Base-by-base conservation (phyloP, 2,888 invertebrate species). In the Acanthococcus lagerstroemiae region DNA sequence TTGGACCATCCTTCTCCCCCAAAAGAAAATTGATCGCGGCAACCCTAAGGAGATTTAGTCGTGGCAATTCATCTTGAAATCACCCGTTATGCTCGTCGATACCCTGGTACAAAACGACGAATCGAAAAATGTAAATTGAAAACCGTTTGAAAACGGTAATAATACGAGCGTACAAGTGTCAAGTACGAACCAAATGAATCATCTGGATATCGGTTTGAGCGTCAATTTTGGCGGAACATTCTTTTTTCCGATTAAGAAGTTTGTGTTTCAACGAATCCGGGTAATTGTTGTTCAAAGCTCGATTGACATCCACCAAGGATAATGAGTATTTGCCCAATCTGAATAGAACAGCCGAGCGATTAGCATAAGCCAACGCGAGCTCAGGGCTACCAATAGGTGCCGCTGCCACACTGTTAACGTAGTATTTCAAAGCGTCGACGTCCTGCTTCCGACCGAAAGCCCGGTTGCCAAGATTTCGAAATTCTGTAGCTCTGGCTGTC, bases 291-390 rank as follows among this genome's bases (percentile, higher is more conserved):
- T 17, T 77, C 15, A 86, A 74, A 0, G 86, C 85, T 65, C 81
- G 72, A 19, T 81, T 76, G 27, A 86, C 81, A 74, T 88, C 87
- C 67, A 77, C 74, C 21, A 87, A 71, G 71, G 85, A 84, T 75
- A 84, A 85, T 78, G 83, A 73, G 75, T 79, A 85, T 72, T 79
- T 78, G 67, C 80, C 78, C 73, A 84, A 73, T 71, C 82, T 78
- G 71, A 83, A 79, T 52, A 84, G 77, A 5, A 83, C 81, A 22
- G 86, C 86, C 5, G 87, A 86, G 73, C 87, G 79, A 72, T 87
- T 87, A 0, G 84, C 85, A 61, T 84, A 75, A 0, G 85, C 85
- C 50, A 85, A 73, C 0, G 83, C 77, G 71, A 82, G 82, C 74
- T 83, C 82, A 9, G 79, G 75, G 46, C 80, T 80, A 30, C 78